A percentile compares a stretch with the other conserved stretches of the same genome.
phyloP scores from a whole-genome alignment of 2,888 invertebrate species.

The Stegana nigrithorax region DNA sequence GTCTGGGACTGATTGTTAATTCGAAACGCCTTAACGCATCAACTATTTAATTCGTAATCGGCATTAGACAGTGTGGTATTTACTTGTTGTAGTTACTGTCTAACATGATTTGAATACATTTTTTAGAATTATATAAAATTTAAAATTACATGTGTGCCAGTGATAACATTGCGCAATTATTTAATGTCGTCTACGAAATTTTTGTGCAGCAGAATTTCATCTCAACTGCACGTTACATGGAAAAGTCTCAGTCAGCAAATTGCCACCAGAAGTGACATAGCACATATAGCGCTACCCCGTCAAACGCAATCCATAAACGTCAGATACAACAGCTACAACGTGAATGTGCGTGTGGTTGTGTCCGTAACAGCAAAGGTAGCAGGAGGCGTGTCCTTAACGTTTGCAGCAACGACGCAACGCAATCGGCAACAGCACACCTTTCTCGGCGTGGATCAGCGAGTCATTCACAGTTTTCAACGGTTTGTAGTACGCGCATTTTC shows the following conservation, averaged over 20 bases:
- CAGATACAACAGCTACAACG: constrained; percentile 17
- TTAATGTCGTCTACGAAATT: constrained; percentile 49
- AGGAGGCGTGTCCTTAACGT: too few relatives aligned
- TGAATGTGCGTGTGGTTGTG: not conserved
- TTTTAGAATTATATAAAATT: not conserved
- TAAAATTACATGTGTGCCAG: constrained; percentile 30
- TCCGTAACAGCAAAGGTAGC: not conserved
- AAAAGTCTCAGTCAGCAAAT: constrained; percentile 10
- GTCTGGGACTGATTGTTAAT: too few relatives aligned
- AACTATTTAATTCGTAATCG: not conserved
- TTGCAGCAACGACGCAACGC: not conserved
- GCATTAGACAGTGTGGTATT: not conserved
- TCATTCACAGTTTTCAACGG: not conserved
- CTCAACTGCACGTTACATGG: constrained; percentile 46
- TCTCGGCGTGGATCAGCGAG: too few relatives aligned
- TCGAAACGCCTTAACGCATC: not conserved
- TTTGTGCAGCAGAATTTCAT: constrained; percentile 33
- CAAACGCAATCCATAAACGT: too few relatives aligned
- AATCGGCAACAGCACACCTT: not conserved
- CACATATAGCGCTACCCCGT: too few relatives aligned
- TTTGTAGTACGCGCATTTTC: not conserved
- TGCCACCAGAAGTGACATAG: not conserved
- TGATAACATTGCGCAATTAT: constrained; percentile 26
- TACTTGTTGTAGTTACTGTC: not conserved
- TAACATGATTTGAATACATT: not conserved